Percentiles rank a stretch among this genome's conserved stretches.
Conservation (phyloP, 2,888 invertebrate species). For the Tetranychus truncatus region DNA sequence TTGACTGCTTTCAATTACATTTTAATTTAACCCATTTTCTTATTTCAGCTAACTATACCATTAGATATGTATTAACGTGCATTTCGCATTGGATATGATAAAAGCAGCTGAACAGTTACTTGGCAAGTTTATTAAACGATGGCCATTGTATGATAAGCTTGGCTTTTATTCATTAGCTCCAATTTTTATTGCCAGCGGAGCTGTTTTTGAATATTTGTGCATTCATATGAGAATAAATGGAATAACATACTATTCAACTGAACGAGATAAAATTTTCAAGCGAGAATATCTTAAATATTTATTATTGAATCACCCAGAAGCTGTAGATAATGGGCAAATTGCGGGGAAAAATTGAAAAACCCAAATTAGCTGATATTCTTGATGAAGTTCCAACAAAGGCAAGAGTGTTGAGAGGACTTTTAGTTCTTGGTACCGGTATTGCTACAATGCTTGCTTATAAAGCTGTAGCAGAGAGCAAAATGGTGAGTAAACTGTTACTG, state of each 20-base stretch:
- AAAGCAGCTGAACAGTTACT: no score
- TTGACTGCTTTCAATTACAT: no score
- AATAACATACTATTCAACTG: not conserved
- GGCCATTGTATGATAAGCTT: not conserved
- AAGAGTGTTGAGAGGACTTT: not conserved
- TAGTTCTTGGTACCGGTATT: not conserved
- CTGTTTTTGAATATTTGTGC: not conserved
- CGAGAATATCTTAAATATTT: conserved; percentile 4
- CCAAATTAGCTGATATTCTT: not conserved
- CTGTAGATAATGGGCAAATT: not conserved
- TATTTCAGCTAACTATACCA: no score
- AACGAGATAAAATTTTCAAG: not conserved
- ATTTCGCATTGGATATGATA: no score
- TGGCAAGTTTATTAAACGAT: no score
- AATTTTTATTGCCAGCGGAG: not conserved
- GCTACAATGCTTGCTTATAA: no score
- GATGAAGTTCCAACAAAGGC: not conserved
- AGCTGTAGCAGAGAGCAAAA: no score
- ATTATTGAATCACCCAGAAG: not conserved
- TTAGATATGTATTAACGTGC: no score
- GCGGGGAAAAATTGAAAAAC: not conserved
- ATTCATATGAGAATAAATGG: conserved; percentile 5
- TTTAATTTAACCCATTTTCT: no score
- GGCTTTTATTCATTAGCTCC: not conserved
- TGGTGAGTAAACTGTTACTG: no score